phyloP scores from a whole-genome alignment of 2,797 vertebrate genomes.

The Danio kyathit region DNA sequence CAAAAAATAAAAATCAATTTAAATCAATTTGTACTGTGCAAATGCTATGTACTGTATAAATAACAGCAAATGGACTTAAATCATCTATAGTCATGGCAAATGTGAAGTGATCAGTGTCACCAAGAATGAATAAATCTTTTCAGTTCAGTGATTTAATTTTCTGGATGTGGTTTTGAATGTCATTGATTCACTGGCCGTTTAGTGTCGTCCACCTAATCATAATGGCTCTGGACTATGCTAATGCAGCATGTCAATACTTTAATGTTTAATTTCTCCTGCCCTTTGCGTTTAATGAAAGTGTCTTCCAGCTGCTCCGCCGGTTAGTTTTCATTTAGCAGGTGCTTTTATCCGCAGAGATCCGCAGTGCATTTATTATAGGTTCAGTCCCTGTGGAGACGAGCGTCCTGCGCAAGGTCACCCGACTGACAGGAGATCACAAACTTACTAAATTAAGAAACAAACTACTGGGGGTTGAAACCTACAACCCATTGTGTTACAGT shows the following conservation, averaged over 20 bases:
- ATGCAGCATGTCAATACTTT: background rate
- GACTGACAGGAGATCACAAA: background rate
- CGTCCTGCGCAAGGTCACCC: background rate
- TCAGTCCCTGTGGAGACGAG: conserved; percentile 8
- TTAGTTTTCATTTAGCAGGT: conserved; percentile 30
- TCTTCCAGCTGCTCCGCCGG: background rate
- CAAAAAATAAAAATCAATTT: too few species aligned
- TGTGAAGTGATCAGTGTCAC: background rate
- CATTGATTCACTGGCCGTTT: background rate
- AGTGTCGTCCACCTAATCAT: background rate
- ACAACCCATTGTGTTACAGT: background rate
- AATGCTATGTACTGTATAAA: too few species aligned
- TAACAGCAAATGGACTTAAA: background rate
- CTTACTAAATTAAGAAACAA: background rate
- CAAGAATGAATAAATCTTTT: background rate
- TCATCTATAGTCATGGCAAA: background rate
- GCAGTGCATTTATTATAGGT: conserved; percentile 11
- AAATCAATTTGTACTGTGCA: too few species aligned
- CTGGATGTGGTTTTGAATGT: background rate
- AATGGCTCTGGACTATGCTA: background rate
- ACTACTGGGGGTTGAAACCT: background rate
- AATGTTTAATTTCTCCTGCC: conserved; percentile 20
- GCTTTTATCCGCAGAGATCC: background rate
- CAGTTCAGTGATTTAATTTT: background rate
- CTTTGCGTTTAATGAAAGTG: conserved; percentile 13